Conservation (phyloP, 2,888 invertebrate species). For the Platycnemis pennipes region DNA sequence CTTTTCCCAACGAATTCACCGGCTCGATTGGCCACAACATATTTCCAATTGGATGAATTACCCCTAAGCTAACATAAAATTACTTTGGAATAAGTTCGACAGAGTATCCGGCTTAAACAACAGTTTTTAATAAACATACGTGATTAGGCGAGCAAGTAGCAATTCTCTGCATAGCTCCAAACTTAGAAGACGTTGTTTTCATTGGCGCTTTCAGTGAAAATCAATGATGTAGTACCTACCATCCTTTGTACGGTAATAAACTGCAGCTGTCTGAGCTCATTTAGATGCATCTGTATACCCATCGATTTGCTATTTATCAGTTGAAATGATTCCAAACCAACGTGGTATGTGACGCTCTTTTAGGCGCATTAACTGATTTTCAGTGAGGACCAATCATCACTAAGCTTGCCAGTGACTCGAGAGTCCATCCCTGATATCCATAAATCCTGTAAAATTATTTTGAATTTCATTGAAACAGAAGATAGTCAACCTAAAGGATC, state of each 20-base stretch:
- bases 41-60: too few relatives aligned
- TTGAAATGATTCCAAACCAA: not conserved
- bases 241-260: not conserved
- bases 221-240: too few relatives aligned
- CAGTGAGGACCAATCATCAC: not conserved
- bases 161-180: too few relatives aligned
- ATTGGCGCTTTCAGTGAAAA: too few relatives aligned
- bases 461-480: not conserved
- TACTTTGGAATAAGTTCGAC: too few relatives aligned
- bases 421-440: not conserved
- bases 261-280: not conserved
- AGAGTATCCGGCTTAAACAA: too few relatives aligned
- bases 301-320: not conserved
- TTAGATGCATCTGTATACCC: not conserved
- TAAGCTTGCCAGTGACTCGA: not conserved
- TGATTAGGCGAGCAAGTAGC: too few relatives aligned
- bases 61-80: too few relatives aligned
- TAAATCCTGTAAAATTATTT: not conserved
- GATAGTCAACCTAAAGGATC: not conserved
- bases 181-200: too few relatives aligned
- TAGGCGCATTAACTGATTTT: not conserved
- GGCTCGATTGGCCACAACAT: too few relatives aligned
- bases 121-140: too few relatives aligned
- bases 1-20: too few relatives aligned
- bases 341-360: not conserved